A percentile compares a stretch with the other conserved stretches of the same genome.
These are phyloP conservation scores for Tiliqua scincoides DNA, from an alignment of 2,113 vertebrate genomes.

Conservation along the genomic window DNA sequence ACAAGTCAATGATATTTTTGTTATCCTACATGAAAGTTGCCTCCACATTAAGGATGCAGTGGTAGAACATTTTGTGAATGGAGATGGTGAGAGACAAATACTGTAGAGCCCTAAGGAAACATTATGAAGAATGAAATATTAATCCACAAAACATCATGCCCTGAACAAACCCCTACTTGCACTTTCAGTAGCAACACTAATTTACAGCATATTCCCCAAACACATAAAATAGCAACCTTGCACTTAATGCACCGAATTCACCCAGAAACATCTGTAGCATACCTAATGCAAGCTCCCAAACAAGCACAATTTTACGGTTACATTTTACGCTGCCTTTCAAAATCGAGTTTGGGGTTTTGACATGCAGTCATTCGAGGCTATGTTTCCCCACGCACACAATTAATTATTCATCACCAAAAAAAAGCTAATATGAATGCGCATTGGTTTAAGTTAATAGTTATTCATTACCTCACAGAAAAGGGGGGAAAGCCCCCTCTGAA, in stretches of 20 bases:
- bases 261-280: not conserved
- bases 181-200: not conserved
- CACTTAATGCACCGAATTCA: not conserved
- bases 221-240: not conserved
- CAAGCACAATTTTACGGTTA: not conserved
- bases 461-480: conserved; percentile 68
- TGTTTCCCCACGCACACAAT: not conserved
- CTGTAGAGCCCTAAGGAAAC: not conserved
- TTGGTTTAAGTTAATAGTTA: conserved; percentile 51
- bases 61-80: not conserved
- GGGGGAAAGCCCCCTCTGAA: conserved; percentile 29
- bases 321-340: not conserved
- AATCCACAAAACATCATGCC: not conserved
- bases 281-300: not conserved
- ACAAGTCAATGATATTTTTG: conserved; percentile 9
- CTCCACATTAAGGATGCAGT: not conserved
- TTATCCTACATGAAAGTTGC: not conserved
- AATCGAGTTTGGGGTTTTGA: conserved; percentile 40
- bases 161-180: not conserved
- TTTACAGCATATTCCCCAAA: accelerated
- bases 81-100: not conserved
- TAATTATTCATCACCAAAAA: conserved; percentile 55
- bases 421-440: conserved; percentile 4
- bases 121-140: not conserved
- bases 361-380: conserved; percentile 43